Evolutionary conservation across 2,888 invertebrate genomes (phyloP).

Genomic region (Tipula confusa): DNA sequence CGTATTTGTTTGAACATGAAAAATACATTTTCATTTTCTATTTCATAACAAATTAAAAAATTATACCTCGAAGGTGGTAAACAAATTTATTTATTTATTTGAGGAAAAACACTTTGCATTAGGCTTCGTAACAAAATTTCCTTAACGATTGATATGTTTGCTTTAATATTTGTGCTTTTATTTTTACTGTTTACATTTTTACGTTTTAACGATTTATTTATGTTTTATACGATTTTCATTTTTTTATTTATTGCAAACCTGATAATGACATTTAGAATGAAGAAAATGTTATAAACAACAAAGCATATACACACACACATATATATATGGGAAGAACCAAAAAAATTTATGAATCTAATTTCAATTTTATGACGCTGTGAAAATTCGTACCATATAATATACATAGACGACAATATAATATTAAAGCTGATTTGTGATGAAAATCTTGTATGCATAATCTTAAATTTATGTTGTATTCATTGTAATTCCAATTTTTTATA

Average conservation of each 20-base stretch:
- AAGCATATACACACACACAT: background rate
- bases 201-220: background rate
- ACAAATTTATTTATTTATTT: background rate
- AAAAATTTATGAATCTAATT: too few relatives aligned
- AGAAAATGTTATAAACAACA: background rate
- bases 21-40: background rate
- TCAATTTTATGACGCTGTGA: too few relatives aligned
- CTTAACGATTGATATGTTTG: background rate
- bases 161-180: background rate
- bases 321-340: too few relatives aligned
- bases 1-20: background rate
- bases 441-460: too few relatives aligned
- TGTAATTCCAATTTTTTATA: too few relatives aligned
- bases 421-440: too few relatives aligned
- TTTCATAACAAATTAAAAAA: background rate
- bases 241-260: conserved; percentile 3
- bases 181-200: background rate
- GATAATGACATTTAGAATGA: background rate
- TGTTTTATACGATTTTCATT: background rate
- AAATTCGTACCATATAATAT: too few relatives aligned
- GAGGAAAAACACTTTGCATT: background rate
- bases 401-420: too few relatives aligned
- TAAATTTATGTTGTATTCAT: too few relatives aligned
- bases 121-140: background rate
- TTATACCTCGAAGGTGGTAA: background rate